Percentiles rank a stretch among this genome's conserved stretches.
Evolutionary conservation across 2,797 vertebrate genomes (phyloP).

Genomic region (Tenualosa ilisha): DNA sequence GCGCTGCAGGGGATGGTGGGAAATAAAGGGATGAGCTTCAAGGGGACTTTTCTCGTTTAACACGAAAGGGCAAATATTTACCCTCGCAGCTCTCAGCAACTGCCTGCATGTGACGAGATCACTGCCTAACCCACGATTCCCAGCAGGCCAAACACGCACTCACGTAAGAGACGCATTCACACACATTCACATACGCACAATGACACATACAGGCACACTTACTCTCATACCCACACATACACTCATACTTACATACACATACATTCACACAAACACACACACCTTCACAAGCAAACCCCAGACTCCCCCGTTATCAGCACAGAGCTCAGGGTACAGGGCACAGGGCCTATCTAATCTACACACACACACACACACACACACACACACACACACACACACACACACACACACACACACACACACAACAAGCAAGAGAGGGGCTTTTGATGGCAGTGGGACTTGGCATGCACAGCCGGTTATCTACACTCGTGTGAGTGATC

Average conservation of each 20-base stretch:
- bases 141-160: background rate
- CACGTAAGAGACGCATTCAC: background rate
- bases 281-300: background rate
- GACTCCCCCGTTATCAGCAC: background rate
- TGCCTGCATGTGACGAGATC: background rate
- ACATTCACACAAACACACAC: slow-evolving; percentile 1
- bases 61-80: background rate
- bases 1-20: background rate
- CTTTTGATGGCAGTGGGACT: background rate
- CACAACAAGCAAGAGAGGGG: background rate
- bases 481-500: background rate
- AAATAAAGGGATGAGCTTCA: background rate
- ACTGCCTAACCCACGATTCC: background rate
- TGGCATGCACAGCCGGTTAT: background rate
- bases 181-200: slow-evolving; percentile 7
- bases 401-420: background rate
- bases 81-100: background rate
- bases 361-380: slow-evolving; percentile 11
- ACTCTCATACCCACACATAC: background rate
- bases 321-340: background rate
- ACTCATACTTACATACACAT: background rate
- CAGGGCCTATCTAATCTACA: background rate
- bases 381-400: slow-evolving; percentile 6
- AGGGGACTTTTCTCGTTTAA: background rate
- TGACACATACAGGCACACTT: background rate